phyloP scores from a whole-genome alignment of 2,888 invertebrate species.

The Pandemis heparana region DNA sequence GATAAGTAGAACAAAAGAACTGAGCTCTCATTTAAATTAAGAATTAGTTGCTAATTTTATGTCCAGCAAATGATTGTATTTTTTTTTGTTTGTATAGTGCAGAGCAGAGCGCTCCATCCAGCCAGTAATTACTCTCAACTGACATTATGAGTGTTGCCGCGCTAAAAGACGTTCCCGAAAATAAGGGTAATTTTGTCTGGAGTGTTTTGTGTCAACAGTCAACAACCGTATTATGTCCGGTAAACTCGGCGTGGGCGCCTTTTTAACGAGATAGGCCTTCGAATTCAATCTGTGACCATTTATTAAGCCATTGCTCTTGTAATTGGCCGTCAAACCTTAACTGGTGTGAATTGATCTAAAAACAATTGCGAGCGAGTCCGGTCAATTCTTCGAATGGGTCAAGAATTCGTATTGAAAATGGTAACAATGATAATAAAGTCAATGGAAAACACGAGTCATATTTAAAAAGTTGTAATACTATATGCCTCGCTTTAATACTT shows the following conservation, averaged over 20 bases:
- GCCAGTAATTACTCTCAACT: not conserved
- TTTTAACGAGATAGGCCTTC: conserved; percentile 44
- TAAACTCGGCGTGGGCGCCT: not conserved
- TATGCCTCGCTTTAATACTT: no score
- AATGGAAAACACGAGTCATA: not conserved
- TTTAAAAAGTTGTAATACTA: no score
- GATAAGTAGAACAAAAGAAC: conserved; percentile 1
- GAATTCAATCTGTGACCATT: conserved; percentile 44
- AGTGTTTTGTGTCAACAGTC: not conserved
- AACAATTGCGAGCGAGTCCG: conserved; percentile 3
- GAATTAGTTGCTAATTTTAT: not conserved
- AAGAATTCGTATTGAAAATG: conserved; percentile 4
- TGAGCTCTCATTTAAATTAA: conserved; percentile 1
- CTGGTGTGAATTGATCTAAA: conserved; percentile 48
- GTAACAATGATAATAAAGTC: not conserved
- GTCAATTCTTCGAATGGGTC: conserved; percentile 23
- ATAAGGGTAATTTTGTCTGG: not conserved
- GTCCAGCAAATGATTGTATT: not conserved
- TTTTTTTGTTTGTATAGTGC: not conserved
- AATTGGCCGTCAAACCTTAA: conserved; percentile 46
- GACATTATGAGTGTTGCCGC: not conserved
- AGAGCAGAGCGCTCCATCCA: not conserved
- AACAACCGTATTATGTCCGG: not conserved
- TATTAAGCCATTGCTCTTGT: conserved; percentile 47
- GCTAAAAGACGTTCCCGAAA: not conserved